Percentiles rank a stretch among this genome's conserved stretches.
These are phyloP conservation scores for Cordilura impudica DNA, from an alignment of 2,888 invertebrate genomes.

Conservation along the genomic window DNA sequence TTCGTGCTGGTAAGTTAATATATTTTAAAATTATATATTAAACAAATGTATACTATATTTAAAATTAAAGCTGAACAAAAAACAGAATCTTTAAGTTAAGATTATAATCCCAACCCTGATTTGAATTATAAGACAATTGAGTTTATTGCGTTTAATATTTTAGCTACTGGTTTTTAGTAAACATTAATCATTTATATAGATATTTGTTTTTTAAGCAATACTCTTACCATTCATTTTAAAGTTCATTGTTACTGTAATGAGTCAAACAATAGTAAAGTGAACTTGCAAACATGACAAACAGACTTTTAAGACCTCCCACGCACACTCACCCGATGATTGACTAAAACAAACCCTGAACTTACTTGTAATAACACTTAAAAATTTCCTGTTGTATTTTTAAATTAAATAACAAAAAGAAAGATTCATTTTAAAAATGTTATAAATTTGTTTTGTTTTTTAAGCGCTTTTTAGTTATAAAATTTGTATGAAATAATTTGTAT, in stretches of 20 bases:
- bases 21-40: not conserved
- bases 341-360: not conserved
- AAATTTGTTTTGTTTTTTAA: not conserved
- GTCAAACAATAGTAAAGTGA: slow-evolving; percentile 15
- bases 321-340: not conserved
- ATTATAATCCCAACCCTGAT: slow-evolving; percentile 6
- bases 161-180: slow-evolving; percentile 33
- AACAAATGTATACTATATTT: too few relatives aligned
- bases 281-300: not conserved
- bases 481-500: not conserved
- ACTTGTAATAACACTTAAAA: not conserved
- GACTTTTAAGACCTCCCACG: slow-evolving; percentile 21
- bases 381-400: not conserved
- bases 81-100: not conserved
- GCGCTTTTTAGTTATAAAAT: too few relatives aligned
- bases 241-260: slow-evolving; percentile 34
- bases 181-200: slow-evolving; percentile 4
- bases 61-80: not conserved
- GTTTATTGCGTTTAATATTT: slow-evolving; percentile 13
- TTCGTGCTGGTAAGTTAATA: slow-evolving; percentile 95
- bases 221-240: not conserved
- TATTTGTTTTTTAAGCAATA: too few relatives aligned
- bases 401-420: not conserved
- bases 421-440: not conserved
- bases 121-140: slow-evolving; percentile 3